Evolutionary conservation across 2,797 vertebrate species (phyloP), one percentile per base, ranked within the genome.

Genomic region (Eutrigla gurnardus): DNA sequence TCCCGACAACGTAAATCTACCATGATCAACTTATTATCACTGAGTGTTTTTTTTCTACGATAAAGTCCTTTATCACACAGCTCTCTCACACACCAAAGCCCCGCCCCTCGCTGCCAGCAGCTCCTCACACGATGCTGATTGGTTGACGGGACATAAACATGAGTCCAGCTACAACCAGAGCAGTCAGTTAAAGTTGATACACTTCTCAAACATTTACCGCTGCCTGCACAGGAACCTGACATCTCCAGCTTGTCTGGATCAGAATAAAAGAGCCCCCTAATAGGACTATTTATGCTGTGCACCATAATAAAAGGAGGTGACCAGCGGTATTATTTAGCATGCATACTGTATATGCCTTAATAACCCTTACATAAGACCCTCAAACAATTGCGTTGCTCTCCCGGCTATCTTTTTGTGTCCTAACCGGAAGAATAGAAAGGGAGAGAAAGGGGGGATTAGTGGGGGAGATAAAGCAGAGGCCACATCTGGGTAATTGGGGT

Each of bases 401-500:
- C 47, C 64, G 2, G 3, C 59, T 59, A 52, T 50, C 61, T 74
- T 75, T 78, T 57, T 78, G 61, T 81, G 70, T 78, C 64, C 65
- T 42, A 54, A 70, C 25, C 45, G 76, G 54, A 77, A 68, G 65
- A 74, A 81, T 9, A 43, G 39, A 77, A 70, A 78, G 65, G 4
- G 45, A 49, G 70, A 78, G 67, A 65, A 85, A 77, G 53, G 83
- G 80, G 70, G 87, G 90, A 92, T 91, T 90, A 92, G 72, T 32
- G 81, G 60, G 77, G 77, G 64, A 73, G 77, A 82, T 65, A 73
- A 73, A 84, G 70, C 78, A 25, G 67, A 88, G 87, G 70, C 76
- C 80, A 88, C 83, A 88, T 88, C 88, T 92, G 87, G 82, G 80
- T 92, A 91, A 90, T 92, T 89, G 64, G 82, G 80, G 81, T 82